Percentiles rank a stretch among this genome's conserved stretches.
These are phyloP conservation scores for Ips typographus DNA, from an alignment of 1,140 invertebrate genomes.

Conservation along the genomic window DNA sequence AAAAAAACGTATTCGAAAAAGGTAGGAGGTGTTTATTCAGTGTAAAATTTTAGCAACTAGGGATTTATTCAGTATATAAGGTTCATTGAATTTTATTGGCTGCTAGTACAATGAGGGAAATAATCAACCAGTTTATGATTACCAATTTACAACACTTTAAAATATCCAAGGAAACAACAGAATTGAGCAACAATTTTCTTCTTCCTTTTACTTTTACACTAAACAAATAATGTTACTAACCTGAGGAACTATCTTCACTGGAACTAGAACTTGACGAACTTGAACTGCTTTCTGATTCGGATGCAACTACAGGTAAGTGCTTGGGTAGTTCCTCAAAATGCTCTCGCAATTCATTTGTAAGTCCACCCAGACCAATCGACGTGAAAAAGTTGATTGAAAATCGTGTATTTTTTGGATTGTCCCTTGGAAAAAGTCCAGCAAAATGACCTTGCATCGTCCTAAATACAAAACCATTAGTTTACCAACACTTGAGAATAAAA, in stretches of 20 bases:
- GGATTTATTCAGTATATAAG: too few species aligned
- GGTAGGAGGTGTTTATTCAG: too few species aligned
- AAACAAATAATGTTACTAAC: conserved; percentile 1
- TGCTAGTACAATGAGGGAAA: too few species aligned
- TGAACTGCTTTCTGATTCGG: conserved; percentile 33
- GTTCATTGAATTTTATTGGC: too few species aligned
- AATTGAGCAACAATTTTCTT: too few species aligned
- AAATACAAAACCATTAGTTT: conserved; percentile 36
- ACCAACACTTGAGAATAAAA: not conserved
- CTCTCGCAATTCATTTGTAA: conserved; percentile 91
- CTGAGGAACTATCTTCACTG: conserved; percentile 29
- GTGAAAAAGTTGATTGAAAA: conserved; percentile 99
- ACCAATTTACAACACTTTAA: too few species aligned
- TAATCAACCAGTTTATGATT: too few species aligned
- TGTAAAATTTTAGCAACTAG: too few species aligned
- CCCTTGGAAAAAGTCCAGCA: conserved; percentile 90
- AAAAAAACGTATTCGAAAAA: too few species aligned
- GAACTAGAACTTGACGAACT: not conserved
- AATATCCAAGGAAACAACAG: too few species aligned
- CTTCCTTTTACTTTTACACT: too few species aligned
- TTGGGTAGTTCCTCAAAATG: conserved; percentile 85
- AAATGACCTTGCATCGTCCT: conserved; percentile 85
- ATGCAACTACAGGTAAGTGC: conserved; percentile 49
- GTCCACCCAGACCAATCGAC: conserved; percentile 93
- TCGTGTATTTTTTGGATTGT: conserved; percentile 94